phyloP scores from a whole-genome alignment of 2,888 invertebrate species.

The Campaea margaritaria region DNA sequence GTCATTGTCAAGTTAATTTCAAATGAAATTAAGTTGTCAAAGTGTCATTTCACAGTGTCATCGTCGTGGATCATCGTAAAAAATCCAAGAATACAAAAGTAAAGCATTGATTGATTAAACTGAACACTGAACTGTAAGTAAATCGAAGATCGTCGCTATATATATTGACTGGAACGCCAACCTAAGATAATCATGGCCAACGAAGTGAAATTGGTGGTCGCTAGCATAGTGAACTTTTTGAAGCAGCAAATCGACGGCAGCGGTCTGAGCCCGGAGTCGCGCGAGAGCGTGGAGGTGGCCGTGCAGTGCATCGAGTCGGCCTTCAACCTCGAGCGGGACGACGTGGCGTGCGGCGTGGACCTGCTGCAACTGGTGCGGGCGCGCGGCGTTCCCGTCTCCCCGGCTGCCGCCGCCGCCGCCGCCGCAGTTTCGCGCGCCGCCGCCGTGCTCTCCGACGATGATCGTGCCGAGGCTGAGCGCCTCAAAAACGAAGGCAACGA shows the following conservation, averaged over 20 bases:
- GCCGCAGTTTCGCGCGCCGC: conserved; percentile 41
- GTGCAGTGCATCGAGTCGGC: conserved; percentile 97
- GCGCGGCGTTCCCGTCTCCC: conserved; percentile 56
- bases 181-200: conserved; percentile 58
- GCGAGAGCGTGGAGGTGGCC: conserved; percentile 96
- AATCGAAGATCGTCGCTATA: neutral
- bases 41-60: too few species aligned
- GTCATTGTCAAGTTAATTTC: too few species aligned
- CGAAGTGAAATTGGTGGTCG: conserved; percentile 78
- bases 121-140: too few species aligned
- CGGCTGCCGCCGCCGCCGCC: conserved; percentile 12
- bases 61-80: too few species aligned
- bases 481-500: conserved; percentile 95
- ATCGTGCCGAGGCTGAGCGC: conserved; percentile 90
- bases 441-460: conserved; percentile 44
- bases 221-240: conserved; percentile 85
- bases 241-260: conserved; percentile 83
- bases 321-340: conserved; percentile 88
- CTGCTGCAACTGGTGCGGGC: conserved; percentile 65
- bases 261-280: conserved; percentile 71
- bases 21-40: too few species aligned
- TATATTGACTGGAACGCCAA: neutral
- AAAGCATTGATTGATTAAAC: too few species aligned
- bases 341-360: conserved; percentile 67
- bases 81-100: too few species aligned